phyloP scores from a whole-genome alignment of 2,888 invertebrate genomes.

The Aphrophora alni region DNA sequence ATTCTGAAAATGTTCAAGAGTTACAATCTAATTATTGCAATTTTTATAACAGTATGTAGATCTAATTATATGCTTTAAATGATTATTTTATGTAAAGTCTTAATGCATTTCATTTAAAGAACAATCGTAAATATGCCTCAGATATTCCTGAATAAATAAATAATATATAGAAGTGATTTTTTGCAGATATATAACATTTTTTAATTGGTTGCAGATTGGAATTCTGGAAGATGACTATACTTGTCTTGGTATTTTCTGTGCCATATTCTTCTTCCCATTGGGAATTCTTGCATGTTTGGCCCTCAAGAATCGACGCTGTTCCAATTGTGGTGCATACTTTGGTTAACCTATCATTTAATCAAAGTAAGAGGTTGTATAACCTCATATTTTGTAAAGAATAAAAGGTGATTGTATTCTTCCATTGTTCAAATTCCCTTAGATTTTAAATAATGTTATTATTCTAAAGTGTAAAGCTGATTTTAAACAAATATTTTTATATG shows the following conservation, averaged over 20 bases:
- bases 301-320: conserved; percentile 82
- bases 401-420: background rate
- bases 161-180: too few relatives aligned
- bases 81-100: too few relatives aligned
- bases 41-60: too few relatives aligned
- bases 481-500: background rate
- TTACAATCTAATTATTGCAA: too few relatives aligned
- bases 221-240: conserved; percentile 87
- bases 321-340: conserved; percentile 86
- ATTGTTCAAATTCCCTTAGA: background rate
- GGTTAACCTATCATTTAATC: conserved; percentile 58
- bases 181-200: too few relatives aligned
- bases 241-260: conserved; percentile 82
- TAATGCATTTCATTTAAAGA: too few relatives aligned
- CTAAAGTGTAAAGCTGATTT: background rate
- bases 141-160: too few relatives aligned
- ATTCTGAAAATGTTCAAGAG: too few relatives aligned
- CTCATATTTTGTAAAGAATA: background rate
- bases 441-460: background rate
- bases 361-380: background rate
- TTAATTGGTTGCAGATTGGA: conserved; percentile 66
- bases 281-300: conserved; percentile 88
- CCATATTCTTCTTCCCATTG: conserved; percentile 84
- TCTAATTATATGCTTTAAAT: too few relatives aligned
- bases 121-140: too few relatives aligned